Conservation (phyloP, 2,113 vertebrate genomes). For the Cryptomyrus ogoouensis region DNA sequence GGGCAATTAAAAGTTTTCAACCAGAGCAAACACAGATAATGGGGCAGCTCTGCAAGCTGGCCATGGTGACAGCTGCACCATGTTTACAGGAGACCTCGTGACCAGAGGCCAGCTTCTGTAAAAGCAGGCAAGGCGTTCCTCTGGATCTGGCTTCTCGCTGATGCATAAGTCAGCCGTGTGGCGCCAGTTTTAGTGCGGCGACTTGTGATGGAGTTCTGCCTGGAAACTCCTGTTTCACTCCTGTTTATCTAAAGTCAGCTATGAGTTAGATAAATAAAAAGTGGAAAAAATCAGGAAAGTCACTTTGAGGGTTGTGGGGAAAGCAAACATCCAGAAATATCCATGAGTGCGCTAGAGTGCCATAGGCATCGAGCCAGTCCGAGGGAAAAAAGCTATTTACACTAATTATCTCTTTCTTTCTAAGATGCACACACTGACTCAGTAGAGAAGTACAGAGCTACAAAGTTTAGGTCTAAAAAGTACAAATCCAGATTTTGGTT, state of each 20-base stretch:
- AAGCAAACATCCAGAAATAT: not conserved
- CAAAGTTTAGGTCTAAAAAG: not conserved
- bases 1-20: constrained; percentile 5
- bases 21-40: not conserved
- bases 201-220: not conserved
- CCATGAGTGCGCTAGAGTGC: not conserved
- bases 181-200: not conserved
- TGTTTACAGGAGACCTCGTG: not conserved
- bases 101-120: not conserved
- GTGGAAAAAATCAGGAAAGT: not conserved
- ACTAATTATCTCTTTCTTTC: not conserved
- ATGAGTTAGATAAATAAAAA: not conserved
- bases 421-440: not conserved
- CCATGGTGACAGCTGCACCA: not conserved
- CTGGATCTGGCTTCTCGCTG: not conserved
- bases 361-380: not conserved
- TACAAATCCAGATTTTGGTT: not conserved
- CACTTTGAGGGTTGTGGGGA: not conserved
- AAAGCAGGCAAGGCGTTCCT: not conserved
- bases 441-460: not conserved
- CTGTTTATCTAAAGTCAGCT: not conserved
- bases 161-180: not conserved
- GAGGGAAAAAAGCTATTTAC: not conserved
- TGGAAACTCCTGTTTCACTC: not conserved
- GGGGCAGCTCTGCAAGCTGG: not conserved